A percentile compares a stretch with the other conserved stretches of the same genome.
Evolutionary conservation across 2,797 vertebrate genomes (phyloP).

Genomic region (Sebastes nivosus): DNA sequence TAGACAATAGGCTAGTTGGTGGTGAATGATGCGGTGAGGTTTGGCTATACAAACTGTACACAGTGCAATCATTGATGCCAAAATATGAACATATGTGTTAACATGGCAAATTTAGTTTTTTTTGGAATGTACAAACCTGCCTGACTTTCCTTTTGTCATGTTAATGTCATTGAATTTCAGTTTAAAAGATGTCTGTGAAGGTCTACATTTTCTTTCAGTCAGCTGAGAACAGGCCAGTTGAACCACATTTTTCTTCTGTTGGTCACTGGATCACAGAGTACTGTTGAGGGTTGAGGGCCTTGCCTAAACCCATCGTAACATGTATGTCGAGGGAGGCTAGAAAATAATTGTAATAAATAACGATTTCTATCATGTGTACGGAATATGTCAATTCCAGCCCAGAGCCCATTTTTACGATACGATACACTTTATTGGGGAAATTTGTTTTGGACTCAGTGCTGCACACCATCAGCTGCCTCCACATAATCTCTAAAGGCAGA

Average conservation of each 20-base stretch:
- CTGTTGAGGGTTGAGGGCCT: background rate
- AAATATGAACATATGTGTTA: background rate
- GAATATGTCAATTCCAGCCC: background rate
- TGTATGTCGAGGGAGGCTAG: background rate
- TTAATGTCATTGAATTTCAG: background rate
- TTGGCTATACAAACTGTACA: too few relatives aligned
- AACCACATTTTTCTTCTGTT: slow-evolving; percentile 45
- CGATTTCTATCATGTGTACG: background rate
- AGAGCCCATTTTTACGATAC: background rate
- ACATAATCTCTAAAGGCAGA: background rate
- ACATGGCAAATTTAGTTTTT: background rate
- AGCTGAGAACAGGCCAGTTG: slow-evolving; percentile 31
- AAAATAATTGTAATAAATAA: background rate
- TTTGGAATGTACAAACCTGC: background rate
- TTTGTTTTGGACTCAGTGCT: too few relatives aligned
- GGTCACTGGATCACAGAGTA: slow-evolving; percentile 18
- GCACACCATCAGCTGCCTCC: too few relatives aligned
- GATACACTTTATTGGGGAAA: too few relatives aligned
- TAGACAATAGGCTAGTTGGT: background rate
- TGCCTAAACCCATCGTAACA: background rate
- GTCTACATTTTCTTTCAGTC: background rate
- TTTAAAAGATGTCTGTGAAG: background rate
- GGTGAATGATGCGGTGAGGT: background rate
- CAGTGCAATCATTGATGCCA: background rate
- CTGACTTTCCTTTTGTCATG: background rate